Base-by-base conservation (phyloP, 1,140 invertebrate genomes). In the Drosophila quadrilineata region DNA sequence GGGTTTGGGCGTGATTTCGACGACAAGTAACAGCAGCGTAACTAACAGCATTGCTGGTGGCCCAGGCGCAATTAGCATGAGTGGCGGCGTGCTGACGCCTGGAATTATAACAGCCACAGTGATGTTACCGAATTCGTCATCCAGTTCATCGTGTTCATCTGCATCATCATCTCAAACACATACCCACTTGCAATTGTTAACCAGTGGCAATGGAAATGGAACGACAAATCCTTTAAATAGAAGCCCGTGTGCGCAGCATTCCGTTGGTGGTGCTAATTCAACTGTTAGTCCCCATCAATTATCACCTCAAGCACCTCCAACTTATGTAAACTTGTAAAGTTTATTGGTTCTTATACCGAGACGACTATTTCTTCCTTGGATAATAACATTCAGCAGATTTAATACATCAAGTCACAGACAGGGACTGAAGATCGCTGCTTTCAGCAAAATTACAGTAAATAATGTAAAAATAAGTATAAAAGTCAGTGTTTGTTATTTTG, bases 241-340 rank as follows among this genome's bases (percentile, higher is more conserved):
- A 26, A 68, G 46, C 49, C 29, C 66, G 89, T 92, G 92, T 89
- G 91, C 91, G 79, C 92, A 92, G 90, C 92, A 92, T 90, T 91
- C 91, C 21, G 41, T 38, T 91, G 93, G 92, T 90, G 91, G 91
- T 76, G 90, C 53, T 22, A 22, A n/a, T n/a, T n/a, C 58, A 12
- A 16, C 64, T 12, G 35, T 50, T 10, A 91, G 90, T 93, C 93
- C 90, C 91, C 94, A 90, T 45, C 93, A 90, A 53, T 93, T 95
- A 90, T 95, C 95, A 85, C 95, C 95, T 74, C 95, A 96, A 91
- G 95, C 96, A 92, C 95, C 95, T 19, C 86, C 86, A 66, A 96
- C 96, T 87, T 97, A 97, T 93, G 96, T 97, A 90, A 96, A 96
- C 94, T 95, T 96, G 93, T 96, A 89, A 74, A 71, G 22, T 40